Percentiles rank a stretch among this genome's conserved stretches.
phyloP scores from a whole-genome alignment of 2,888 invertebrate genomes.

The Podotricha telesiphe region DNA sequence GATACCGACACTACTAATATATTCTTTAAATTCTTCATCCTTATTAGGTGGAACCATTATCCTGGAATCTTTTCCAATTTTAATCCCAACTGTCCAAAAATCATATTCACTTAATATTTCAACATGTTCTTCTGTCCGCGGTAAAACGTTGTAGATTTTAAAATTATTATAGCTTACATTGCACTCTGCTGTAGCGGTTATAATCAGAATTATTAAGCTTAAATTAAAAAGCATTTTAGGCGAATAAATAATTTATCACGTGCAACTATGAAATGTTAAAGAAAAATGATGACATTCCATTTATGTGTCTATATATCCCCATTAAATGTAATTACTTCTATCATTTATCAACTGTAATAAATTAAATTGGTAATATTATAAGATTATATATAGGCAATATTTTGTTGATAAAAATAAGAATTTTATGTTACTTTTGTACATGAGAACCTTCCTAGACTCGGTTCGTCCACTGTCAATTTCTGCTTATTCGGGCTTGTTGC shows the following conservation, averaged over 20 bases:
- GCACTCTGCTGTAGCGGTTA: slow-evolving; percentile 54
- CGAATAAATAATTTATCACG: neutral
- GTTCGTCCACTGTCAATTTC: too few species aligned
- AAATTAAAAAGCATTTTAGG: slow-evolving; percentile 17
- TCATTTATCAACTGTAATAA: slow-evolving; percentile 55
- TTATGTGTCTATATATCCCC: neutral
- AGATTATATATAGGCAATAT: neutral
- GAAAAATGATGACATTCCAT: slow-evolving; percentile 4
- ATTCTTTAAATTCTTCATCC: slow-evolving; percentile 50
- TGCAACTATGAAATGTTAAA: neutral
- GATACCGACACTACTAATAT: slow-evolving; percentile 48
- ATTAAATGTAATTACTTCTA: slow-evolving; percentile 5
- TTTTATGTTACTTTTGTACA: too few species aligned
- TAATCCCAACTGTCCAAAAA: slow-evolving; percentile 60
- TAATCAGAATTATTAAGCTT: slow-evolving; percentile 12
- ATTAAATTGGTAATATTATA: slow-evolving; percentile 23
- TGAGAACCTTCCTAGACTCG: too few species aligned
- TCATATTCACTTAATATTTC: slow-evolving; percentile 44
- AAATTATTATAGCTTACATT: slow-evolving; percentile 69
- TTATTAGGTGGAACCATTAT: slow-evolving; percentile 56
- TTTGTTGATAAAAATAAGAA: neutral
- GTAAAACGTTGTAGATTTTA: slow-evolving; percentile 80
- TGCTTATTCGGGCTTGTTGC: too few species aligned
- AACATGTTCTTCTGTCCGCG: slow-evolving; percentile 69
- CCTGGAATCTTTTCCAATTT: slow-evolving; percentile 59